phyloP scores from a whole-genome alignment of 1,140 invertebrate genomes.

The Scaptodrosophila lebanonensis region DNA sequence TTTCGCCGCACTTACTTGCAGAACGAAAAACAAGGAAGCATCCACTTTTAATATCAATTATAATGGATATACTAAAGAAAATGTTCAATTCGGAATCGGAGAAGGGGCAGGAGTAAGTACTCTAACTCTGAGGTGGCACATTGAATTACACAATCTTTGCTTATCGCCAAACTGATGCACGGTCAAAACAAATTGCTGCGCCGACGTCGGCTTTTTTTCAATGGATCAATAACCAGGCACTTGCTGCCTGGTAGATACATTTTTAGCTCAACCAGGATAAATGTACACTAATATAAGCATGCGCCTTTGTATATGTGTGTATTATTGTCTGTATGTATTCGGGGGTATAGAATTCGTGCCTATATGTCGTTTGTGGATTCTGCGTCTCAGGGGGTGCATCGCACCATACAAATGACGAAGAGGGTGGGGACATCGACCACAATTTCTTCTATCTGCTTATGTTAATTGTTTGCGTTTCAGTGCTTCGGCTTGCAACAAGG shows the following conservation, averaged over 20 bases:
- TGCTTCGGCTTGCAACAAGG: constrained; percentile 57
- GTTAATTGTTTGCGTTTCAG: too few relatives aligned
- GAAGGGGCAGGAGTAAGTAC: constrained; percentile 63
- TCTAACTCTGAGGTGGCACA: not conserved
- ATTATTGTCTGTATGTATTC: constrained; percentile 22
- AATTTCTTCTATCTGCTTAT: too few relatives aligned
- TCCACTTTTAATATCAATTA: too few relatives aligned
- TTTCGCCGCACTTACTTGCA: constrained; percentile 12
- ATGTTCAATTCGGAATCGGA: constrained; percentile 67
- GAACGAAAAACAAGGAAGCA: constrained; percentile 3
- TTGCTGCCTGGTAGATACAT: constrained; percentile 65
- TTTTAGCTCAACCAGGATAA: constrained; percentile 54
- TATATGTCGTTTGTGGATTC: constrained; percentile 49
- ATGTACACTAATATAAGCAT: constrained; percentile 18
- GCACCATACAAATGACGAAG: constrained; percentile 3
- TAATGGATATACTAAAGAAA: constrained; percentile 73
- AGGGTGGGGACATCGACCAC: constrained; percentile 12
- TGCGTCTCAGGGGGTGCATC: constrained; percentile 44
- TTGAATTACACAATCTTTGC: constrained; percentile 19
- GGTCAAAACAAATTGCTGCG: not conserved
- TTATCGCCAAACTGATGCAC: not conserved
- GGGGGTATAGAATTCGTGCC: too few relatives aligned
- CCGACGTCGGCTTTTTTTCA: constrained; percentile 33
- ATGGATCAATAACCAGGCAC: constrained; percentile 54
- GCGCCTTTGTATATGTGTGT: constrained; percentile 1